phyloP scores from a whole-genome alignment of 2,113 vertebrate species.

The Neogale vison region DNA sequence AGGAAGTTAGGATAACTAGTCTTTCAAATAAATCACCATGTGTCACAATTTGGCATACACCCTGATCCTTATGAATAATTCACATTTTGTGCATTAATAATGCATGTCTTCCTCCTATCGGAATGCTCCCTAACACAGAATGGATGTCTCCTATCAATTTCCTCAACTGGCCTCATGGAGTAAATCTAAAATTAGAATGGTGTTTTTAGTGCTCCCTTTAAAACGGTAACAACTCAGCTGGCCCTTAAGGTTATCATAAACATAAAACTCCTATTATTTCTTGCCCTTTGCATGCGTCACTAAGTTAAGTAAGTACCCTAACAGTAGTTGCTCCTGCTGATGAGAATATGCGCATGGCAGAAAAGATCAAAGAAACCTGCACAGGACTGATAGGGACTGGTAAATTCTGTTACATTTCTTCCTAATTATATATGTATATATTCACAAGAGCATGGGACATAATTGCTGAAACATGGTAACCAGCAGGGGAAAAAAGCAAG shows the following conservation, averaged over 20 bases:
- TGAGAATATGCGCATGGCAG: neutral
- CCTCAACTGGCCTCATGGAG: slow-evolving; percentile 1
- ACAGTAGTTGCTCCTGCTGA: neutral
- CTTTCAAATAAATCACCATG: neutral
- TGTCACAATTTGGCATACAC: slow-evolving; percentile 52
- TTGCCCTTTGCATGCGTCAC: neutral
- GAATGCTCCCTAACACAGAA: slow-evolving; percentile 43
- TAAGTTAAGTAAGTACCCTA: neutral
- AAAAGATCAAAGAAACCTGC: neutral
- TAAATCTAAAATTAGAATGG: slow-evolving; percentile 6
- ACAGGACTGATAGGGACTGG: neutral
- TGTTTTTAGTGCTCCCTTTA: neutral
- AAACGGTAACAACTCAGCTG: neutral
- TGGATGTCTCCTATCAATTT: slow-evolving; percentile 22
- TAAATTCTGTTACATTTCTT: neutral
- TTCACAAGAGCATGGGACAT: neutral
- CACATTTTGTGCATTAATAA: slow-evolving; percentile 59
- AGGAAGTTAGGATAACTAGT: slow-evolving; percentile 51
- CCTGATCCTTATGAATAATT: slow-evolving; percentile 56
- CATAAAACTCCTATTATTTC: neutral
- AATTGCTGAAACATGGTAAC: neutral
- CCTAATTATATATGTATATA: neutral
- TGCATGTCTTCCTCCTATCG: neutral
- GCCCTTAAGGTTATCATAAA: neutral
- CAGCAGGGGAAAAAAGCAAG: neutral